These are phyloP conservation scores for Gryllus bimaculatus DNA, from an alignment of 1,140 invertebrate genomes.

Conservation along the genomic window DNA sequence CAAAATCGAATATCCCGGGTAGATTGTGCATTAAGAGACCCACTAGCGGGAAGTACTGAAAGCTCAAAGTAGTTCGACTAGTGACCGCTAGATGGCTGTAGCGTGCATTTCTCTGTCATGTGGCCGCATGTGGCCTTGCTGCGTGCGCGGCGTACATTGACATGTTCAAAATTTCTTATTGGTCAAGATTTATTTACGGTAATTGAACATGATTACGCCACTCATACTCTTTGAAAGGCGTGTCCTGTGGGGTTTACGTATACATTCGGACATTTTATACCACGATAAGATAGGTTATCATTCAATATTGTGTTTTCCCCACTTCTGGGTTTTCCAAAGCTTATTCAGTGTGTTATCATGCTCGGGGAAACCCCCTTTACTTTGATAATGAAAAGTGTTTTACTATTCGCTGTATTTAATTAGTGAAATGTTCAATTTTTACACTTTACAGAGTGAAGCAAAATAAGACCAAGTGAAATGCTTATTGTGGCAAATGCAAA, in stretches of 20 bases:
- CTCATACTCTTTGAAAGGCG: neutral
- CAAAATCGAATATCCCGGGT: too few relatives aligned
- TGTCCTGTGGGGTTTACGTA: neutral
- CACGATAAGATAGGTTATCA: neutral
- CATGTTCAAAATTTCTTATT: neutral
- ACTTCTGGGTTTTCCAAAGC: neutral
- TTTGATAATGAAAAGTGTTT: neutral
- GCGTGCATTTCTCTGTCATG: neutral
- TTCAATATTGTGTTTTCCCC: neutral
- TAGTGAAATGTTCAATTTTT: neutral
- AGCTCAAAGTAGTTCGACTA: neutral
- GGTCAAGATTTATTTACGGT: neutral
- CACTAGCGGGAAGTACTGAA: too few relatives aligned
- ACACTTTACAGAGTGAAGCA: too few relatives aligned
- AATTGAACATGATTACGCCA: neutral
- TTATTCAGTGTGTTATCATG: neutral
- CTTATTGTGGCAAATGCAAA: too few relatives aligned
- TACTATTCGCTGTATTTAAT: neutral
- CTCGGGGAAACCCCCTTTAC: neutral
- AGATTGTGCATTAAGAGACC: too few relatives aligned
- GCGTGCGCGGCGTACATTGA: neutral
- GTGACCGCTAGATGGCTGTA: neutral
- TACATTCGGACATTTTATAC: neutral
- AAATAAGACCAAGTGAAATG: too few relatives aligned
- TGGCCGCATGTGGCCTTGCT: neutral